These are phyloP conservation scores for Drosophila sp. DNA, from an alignment of 1,140 invertebrate genomes.

Conservation along the genomic window DNA sequence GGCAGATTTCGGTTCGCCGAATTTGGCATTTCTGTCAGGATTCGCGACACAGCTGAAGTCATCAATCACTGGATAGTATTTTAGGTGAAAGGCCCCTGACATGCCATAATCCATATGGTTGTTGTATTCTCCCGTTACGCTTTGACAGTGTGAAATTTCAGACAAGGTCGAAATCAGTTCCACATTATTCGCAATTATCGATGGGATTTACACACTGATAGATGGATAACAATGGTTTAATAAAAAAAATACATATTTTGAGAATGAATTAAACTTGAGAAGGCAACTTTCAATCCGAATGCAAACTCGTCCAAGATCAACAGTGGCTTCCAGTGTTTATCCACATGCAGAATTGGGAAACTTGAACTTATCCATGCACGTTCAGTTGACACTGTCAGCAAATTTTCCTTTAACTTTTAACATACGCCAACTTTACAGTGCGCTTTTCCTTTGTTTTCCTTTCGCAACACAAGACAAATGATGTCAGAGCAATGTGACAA, in stretches of 20 bases:
- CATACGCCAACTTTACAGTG: slow-evolving; percentile 69
- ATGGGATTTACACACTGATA: not conserved
- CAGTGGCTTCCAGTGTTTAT: slow-evolving; percentile 51
- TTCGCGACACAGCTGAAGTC: slow-evolving; percentile 12
- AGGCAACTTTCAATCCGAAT: not conserved
- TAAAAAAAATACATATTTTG: no score
- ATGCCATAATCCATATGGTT: not conserved
- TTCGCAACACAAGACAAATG: slow-evolving; percentile 67
- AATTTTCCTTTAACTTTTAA: slow-evolving; percentile 58
- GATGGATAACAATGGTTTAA: not conserved
- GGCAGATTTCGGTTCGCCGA: not conserved
- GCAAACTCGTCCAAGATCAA: slow-evolving; percentile 1
- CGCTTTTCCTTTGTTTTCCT: slow-evolving; percentile 74
- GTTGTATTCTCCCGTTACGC: not conserved
- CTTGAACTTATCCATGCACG: slow-evolving; percentile 68
- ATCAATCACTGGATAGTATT: slow-evolving; percentile 19
- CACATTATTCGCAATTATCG: slow-evolving; percentile 13
- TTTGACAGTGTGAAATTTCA: not conserved
- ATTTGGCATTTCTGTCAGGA: slow-evolving; percentile 19
- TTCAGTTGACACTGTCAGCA: slow-evolving; percentile 72
- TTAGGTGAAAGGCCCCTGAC: not conserved
- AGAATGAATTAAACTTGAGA: no score
- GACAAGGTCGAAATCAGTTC: not conserved
- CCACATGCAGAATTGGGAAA: slow-evolving; percentile 35
- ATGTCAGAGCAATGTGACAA: slow-evolving; percentile 55